These are phyloP conservation scores for Dipus sagitta DNA, from an alignment of 2,797 vertebrate species.

Conservation along the genomic window DNA sequence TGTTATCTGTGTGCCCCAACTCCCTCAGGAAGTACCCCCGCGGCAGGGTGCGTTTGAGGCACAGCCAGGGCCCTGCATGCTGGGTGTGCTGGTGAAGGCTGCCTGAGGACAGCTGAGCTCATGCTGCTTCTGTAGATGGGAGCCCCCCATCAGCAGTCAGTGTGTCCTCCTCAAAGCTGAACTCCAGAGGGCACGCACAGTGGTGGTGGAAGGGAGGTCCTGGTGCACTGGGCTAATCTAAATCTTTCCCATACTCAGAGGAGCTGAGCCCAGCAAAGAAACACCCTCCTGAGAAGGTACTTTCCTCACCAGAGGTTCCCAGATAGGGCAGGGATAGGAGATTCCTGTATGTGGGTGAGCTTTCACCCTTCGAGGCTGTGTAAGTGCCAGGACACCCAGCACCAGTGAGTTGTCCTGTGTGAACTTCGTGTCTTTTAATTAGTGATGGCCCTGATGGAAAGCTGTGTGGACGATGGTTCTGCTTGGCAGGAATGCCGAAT, in stretches of 20 bases:
- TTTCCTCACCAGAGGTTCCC: not conserved
- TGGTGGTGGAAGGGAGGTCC: not conserved
- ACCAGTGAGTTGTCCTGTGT: not conserved
- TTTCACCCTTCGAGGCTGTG: not conserved
- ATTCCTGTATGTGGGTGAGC: not conserved
- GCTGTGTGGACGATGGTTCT: not conserved
- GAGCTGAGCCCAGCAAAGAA: not conserved
- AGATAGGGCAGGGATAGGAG: not conserved
- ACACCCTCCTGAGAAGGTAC: not conserved
- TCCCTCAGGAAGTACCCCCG: not conserved
- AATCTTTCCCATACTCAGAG: not conserved
- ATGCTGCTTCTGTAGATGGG: not conserved
- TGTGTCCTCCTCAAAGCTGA: not conserved
- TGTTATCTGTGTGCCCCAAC: not conserved
- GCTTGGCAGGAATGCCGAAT: slow-evolving; percentile 2
- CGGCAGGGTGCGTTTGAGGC: not conserved
- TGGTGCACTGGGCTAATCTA: not conserved
- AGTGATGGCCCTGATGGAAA: not conserved
- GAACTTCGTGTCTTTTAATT: not conserved
- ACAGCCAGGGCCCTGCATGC: not conserved
- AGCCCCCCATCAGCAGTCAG: not conserved
- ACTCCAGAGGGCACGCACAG: not conserved
- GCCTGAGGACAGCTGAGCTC: not conserved
- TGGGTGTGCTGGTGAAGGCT: not conserved
- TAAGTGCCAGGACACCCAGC: not conserved